phyloP scores from a whole-genome alignment of 2,113 vertebrate species.

The Mobula birostris region DNA sequence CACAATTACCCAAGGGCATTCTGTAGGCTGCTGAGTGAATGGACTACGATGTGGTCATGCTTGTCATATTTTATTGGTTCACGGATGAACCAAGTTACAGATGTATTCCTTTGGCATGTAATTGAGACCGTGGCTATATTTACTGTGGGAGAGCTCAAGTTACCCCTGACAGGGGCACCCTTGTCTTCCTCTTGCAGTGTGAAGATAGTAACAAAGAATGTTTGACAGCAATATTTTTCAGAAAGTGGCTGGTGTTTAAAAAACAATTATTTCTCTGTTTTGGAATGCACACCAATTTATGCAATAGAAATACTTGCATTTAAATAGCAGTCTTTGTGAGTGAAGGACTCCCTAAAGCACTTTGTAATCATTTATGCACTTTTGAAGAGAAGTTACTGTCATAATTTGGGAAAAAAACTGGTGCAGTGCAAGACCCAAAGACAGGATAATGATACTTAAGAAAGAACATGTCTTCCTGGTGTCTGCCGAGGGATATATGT shows the following conservation, averaged over 20 bases:
- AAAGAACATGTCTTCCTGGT: too few species aligned
- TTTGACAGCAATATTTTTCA: not conserved
- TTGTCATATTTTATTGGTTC: not conserved
- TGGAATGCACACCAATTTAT: not conserved
- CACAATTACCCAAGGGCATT: not conserved
- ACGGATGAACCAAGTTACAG: not conserved
- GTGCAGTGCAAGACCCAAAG: not conserved
- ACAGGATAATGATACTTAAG: not conserved
- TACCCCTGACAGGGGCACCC: not conserved
- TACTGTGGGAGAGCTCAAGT: not conserved
- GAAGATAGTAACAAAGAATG: not conserved
- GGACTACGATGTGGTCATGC: not conserved
- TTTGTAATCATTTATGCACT: not conserved
- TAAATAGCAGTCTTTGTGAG: not conserved
- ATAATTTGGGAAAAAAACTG: too few species aligned
- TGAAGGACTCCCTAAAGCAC: not conserved
- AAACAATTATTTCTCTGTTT: not conserved
- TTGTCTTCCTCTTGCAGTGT: not conserved
- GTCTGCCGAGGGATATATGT: not conserved
- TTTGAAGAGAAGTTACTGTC: not conserved
- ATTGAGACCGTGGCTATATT: not conserved
- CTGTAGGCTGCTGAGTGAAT: not conserved
- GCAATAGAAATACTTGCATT: not conserved
- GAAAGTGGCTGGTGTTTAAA: not conserved
- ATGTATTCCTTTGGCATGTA: not conserved